Conservation (phyloP, 2,888 invertebrate species). For the Exocentrus adspersus region DNA sequence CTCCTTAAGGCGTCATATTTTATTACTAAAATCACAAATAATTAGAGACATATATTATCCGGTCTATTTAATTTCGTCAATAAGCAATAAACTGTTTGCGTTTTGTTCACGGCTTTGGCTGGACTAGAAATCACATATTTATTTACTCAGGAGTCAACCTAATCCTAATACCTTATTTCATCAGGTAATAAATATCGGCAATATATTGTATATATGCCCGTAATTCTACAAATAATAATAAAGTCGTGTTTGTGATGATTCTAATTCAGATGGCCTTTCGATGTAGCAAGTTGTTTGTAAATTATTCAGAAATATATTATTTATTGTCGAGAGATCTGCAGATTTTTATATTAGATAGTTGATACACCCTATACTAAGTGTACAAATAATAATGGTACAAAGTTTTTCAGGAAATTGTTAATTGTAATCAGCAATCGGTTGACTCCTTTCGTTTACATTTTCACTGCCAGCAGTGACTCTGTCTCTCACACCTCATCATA, state of each 20-base stretch:
- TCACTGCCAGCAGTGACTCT: slow-evolving; percentile 63
- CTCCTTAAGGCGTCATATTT: too few species aligned
- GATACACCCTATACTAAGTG: slow-evolving; percentile 47
- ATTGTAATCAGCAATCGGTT: slow-evolving; percentile 53
- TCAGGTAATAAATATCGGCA: slow-evolving; percentile 45
- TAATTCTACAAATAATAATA: slow-evolving; percentile 37
- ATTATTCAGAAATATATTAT: slow-evolving; percentile 48
- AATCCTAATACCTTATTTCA: slow-evolving; percentile 46
- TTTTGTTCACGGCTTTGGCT: slow-evolving; percentile 24
- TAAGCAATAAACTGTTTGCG: slow-evolving; percentile 27
- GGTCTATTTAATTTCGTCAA: too few species aligned
- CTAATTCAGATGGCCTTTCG: slow-evolving; percentile 47
- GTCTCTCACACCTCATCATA: slow-evolving; percentile 56
- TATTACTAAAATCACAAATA: too few species aligned
- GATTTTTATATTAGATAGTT: slow-evolving; percentile 44
- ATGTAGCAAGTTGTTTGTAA: slow-evolving; percentile 52
- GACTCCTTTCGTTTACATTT: slow-evolving; percentile 52
- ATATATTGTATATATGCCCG: slow-evolving; percentile 39
- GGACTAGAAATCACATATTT: slow-evolving; percentile 55
- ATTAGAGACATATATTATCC: too few species aligned
- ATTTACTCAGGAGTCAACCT: slow-evolving; percentile 59
- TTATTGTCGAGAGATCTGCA: slow-evolving; percentile 45
- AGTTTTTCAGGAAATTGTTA: slow-evolving; percentile 59
- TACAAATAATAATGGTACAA: slow-evolving; percentile 63
- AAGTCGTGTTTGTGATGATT: slow-evolving; percentile 39